A percentile compares a stretch with the other conserved stretches of the same genome.
Conservation (phyloP, 2,888 invertebrate genomes). For the Cloeon dipterum region DNA sequence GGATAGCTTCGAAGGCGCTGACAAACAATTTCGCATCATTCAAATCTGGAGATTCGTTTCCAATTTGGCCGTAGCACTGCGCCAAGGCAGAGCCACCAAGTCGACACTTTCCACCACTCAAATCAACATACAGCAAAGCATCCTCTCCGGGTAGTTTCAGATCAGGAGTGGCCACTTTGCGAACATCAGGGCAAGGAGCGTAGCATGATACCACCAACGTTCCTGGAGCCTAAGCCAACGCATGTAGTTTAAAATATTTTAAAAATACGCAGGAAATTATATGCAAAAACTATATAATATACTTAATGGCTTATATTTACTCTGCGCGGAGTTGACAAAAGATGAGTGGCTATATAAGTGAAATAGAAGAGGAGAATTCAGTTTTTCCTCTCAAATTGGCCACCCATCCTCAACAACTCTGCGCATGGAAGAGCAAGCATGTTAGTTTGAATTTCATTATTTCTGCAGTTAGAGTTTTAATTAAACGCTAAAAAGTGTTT, state of each 20-base stretch:
- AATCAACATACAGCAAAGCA: slow-evolving; percentile 51
- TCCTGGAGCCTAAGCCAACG: slow-evolving; percentile 65
- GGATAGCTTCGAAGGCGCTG: slow-evolving; percentile 61
- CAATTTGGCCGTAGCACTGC: slow-evolving; percentile 71
- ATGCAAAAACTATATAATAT: not conserved
- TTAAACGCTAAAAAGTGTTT: too few species aligned
- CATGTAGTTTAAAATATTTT: too few species aligned
- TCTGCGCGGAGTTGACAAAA: too few species aligned
- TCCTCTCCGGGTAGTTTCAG: slow-evolving; percentile 49
- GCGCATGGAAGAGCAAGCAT: too few species aligned
- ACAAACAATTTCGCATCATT: slow-evolving; percentile 41
- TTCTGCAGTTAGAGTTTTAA: too few species aligned
- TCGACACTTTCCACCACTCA: slow-evolving; percentile 46
- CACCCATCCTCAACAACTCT: too few species aligned
- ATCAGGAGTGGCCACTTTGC: slow-evolving; percentile 69
- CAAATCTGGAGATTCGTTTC: slow-evolving; percentile 58
- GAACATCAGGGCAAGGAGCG: slow-evolving; percentile 82
- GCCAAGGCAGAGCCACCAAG: slow-evolving; percentile 84
- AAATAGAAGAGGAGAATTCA: too few species aligned
- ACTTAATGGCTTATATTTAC: too few species aligned
- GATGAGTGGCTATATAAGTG: too few species aligned
- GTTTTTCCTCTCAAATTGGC: too few species aligned
- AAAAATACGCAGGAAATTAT: slow-evolving; percentile 19
- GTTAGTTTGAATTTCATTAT: too few species aligned
- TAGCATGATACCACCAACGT: slow-evolving; percentile 91